Base-by-base conservation (phyloP, 1,140 invertebrate species). In the Leguminivora glycinivorella region DNA sequence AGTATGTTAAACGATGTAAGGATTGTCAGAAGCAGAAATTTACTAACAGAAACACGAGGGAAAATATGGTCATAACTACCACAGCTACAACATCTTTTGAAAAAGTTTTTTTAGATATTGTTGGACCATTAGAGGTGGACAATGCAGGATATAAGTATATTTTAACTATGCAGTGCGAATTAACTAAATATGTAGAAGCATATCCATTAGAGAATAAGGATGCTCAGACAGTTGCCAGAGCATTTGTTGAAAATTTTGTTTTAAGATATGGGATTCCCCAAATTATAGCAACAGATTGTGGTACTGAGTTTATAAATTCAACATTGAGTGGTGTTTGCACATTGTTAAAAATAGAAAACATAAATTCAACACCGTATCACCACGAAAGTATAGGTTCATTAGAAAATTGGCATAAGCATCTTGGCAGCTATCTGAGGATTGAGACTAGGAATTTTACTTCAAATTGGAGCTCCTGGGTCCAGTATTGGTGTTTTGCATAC, bases 201-300 rank as follows among this genome's bases (percentile, higher is more conserved):
- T 75, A 75, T 70, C 71, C 74, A 25, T 58, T 75, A 67, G 56
- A 68, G 43, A 58, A 34, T 17, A 77, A 77, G 68, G 73, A 77
- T 31, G 29, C 66, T 14, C 14, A 70, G 24, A 75, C 43, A 4
- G 73, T 75, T 26, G 75, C 75, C 17, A 72, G 29, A 25, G 47
- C 67, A 40, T 75, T 75, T 52, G 69, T 70, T 7, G 38, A 70
- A 24, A 63, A 66, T 7, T 70, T 70, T 66, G 52, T 70, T 26
- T 14, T 70, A 24, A 70, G 58, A 43, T 70, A 40, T 38, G 69
- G 69, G n/a, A 26, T 66, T 25, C 69, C 58, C 43, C 29, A 66
- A 26, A 17, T 9, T 19, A 66, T 70, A 10, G 69, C 40, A 4
- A 66, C 69, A 5, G 69, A 70, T n/a, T n/a, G n/a, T n/a, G n/a